A percentile compares a stretch with the other conserved stretches of the same genome.
phyloP scores from a whole-genome alignment of 2,113 vertebrate species.

The Catharus bicknelli region DNA sequence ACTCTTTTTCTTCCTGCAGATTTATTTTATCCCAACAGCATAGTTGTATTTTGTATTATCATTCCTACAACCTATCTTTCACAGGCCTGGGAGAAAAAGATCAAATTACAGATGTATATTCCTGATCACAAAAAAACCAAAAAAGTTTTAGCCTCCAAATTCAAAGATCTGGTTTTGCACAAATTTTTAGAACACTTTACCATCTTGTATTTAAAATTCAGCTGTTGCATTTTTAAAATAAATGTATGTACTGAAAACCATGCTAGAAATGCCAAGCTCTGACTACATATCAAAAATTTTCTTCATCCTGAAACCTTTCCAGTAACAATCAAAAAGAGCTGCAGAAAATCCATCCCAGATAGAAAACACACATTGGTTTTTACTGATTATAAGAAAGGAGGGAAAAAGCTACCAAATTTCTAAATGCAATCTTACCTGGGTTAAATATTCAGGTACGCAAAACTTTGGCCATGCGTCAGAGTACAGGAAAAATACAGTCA shows the following conservation, averaged over 20 bases:
- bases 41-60: neutral
- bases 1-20: neutral
- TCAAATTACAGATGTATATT: neutral
- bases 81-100: neutral
- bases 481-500: neutral
- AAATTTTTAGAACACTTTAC: neutral
- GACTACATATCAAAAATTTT: neutral
- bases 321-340: neutral
- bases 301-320: neutral
- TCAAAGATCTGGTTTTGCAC: neutral
- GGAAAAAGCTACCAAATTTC: neutral
- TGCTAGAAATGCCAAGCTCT: neutral
- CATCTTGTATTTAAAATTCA: neutral
- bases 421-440: constrained; percentile 20
- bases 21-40: neutral
- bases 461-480: constrained; percentile 14
- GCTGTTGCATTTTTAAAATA: neutral
- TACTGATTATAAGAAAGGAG: neutral
- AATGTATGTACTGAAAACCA: neutral
- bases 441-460: neutral
- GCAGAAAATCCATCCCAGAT: neutral
- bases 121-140: neutral
- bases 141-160: neutral
- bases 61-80: neutral
- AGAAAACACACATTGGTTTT: neutral